A percentile compares a stretch with the other conserved stretches of the same genome.
Evolutionary conservation across 2,888 invertebrate genomes (phyloP).

Genomic region (Limnephilus auricula): DNA sequence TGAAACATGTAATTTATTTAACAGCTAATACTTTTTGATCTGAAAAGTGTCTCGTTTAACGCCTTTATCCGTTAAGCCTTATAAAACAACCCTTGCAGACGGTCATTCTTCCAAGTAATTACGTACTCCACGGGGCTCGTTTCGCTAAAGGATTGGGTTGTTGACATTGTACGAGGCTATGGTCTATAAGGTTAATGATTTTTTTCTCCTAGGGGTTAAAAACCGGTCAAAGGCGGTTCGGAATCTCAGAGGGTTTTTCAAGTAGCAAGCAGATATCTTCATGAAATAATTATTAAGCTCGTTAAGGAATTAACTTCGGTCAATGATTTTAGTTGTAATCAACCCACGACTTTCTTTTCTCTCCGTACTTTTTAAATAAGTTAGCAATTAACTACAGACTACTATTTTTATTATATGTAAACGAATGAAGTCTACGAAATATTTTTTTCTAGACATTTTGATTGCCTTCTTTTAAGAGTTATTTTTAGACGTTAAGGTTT

Average conservation of each 20-base stretch:
- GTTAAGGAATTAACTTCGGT: neutral
- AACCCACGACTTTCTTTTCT: neutral
- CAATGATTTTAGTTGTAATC: neutral
- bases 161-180: slow-evolving; percentile 34
- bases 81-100: slow-evolving; percentile 20
- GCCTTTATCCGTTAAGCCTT: neutral
- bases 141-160: slow-evolving; percentile 18
- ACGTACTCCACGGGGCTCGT: neutral
- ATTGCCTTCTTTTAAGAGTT: no score
- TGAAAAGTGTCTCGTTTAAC: neutral
- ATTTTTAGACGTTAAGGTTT: no score
- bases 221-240: neutral
- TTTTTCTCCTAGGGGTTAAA: slow-evolving; percentile 6
- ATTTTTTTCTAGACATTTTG: no score
- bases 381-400: neutral
- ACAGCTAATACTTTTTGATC: neutral
- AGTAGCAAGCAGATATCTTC: neutral
- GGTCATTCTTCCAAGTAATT: slow-evolving; percentile 7
- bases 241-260: neutral
- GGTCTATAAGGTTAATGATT: slow-evolving; percentile 30
- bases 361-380: neutral
- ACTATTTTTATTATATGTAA: neutral
- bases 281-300: neutral
- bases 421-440: neutral
- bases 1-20: neutral